Evolutionary conservation across 2,113 vertebrate species (phyloP).

Genomic region (Meles meles): DNA sequence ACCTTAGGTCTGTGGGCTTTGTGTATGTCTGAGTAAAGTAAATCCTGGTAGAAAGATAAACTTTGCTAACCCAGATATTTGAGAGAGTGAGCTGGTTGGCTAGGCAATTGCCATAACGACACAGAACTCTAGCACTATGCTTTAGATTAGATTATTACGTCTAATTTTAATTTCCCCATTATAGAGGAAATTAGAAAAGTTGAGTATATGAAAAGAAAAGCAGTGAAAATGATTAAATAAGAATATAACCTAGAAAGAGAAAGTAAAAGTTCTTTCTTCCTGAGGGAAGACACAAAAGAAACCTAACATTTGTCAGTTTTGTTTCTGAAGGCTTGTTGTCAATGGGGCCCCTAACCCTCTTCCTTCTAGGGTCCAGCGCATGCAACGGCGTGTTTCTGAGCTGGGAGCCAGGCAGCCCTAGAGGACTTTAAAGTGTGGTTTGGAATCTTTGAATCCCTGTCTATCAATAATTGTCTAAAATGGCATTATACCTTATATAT

Average conservation of each 20-base stretch:
- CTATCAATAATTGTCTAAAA: not conserved
- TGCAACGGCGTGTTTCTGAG: not conserved
- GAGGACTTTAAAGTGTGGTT: not conserved
- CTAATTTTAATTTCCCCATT: not conserved
- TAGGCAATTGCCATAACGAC: not conserved
- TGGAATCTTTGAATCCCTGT: not conserved
- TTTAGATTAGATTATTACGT: not conserved
- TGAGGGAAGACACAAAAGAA: not conserved
- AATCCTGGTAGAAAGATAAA: not conserved
- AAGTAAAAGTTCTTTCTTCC: not conserved
- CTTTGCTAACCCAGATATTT: not conserved
- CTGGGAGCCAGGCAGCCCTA: not conserved
- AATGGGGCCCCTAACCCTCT: not conserved
- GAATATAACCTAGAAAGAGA: not conserved
- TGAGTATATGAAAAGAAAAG: not conserved
- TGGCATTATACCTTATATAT: not conserved
- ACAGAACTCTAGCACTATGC: not conserved
- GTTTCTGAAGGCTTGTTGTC: not conserved
- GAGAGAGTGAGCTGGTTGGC: not conserved
- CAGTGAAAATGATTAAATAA: not conserved
- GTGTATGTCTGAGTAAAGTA: not conserved
- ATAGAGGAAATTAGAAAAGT: conserved; percentile 17
- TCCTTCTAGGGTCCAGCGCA: not conserved
- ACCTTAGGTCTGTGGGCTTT: not conserved
- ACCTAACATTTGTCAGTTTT: not conserved